phyloP scores from a whole-genome alignment of 1,140 invertebrate genomes.

The Drosophila melanica region DNA sequence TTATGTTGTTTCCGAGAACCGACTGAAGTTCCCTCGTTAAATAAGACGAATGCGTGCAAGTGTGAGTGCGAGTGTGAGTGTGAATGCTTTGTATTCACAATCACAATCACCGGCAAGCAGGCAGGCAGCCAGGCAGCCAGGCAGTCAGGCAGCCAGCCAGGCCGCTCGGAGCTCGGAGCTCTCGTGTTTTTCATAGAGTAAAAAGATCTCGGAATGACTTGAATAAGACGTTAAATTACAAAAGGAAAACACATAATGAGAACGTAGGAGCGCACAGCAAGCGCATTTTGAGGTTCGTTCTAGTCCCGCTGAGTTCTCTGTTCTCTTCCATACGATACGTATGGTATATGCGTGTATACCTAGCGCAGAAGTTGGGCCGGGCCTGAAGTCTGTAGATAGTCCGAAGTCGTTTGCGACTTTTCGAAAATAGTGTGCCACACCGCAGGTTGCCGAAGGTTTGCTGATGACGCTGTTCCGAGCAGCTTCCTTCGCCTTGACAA shows the following conservation, averaged over 20 bases:
- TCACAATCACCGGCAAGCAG: slow-evolving; percentile 11
- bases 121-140: slow-evolving; percentile 6
- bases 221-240: slow-evolving; percentile 75
- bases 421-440: slow-evolving; percentile 23
- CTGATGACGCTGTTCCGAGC: slow-evolving; percentile 2
- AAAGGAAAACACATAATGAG: slow-evolving; percentile 56
- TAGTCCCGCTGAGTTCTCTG: slow-evolving; percentile 45
- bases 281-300: slow-evolving; percentile 32
- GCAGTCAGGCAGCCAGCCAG: not conserved
- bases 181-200: slow-evolving; percentile 42
- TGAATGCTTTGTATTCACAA: slow-evolving; percentile 29
- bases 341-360: not conserved
- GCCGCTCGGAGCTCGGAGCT: slow-evolving; percentile 2
- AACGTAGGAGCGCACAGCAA: slow-evolving; percentile 45
- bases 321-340: not conserved
- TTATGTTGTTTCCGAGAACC: slow-evolving; percentile 67
- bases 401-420: slow-evolving; percentile 18
- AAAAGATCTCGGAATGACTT: slow-evolving; percentile 57
- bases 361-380: not conserved
- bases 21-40: slow-evolving; percentile 64
- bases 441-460: slow-evolving; percentile 38
- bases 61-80: slow-evolving; percentile 22
- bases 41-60: slow-evolving; percentile 52
- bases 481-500: slow-evolving; percentile 40
- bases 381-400: not conserved